Base-by-base conservation (phyloP, 2,888 invertebrate genomes). In the Eupelmus urozonus region DNA sequence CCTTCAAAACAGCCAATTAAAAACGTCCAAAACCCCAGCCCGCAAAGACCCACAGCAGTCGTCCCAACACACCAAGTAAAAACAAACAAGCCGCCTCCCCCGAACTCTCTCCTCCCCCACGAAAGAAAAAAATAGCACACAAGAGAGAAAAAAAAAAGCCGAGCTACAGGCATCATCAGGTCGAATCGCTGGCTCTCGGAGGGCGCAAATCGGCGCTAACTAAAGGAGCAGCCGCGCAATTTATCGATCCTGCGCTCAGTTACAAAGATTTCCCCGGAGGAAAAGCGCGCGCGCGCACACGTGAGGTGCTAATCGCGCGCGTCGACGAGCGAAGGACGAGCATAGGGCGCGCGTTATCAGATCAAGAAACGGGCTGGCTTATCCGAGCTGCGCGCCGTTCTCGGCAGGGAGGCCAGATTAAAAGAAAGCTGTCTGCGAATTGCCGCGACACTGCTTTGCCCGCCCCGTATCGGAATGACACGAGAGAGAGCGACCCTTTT, bases 241-340 rank as follows among this genome's bases (percentile, higher is more conserved):
- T 27, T 66, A 77, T 77, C 66, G 77, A 72, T 77, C 72, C n/a
- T 57, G 45, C 53, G 51, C 71, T 27, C 67, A 74, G 78, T 60
- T 53, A 63, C 29, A 74, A 59, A 78, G 69, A 74, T 69, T 78
- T 78, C 74, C 74, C 74, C 45, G n/a, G 69, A 73, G 73, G 69
- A 74, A 69, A 78, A 74, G 53, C 29, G 71, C 51, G 16, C 25
- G 18, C 18, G 55, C 20, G 57, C 3, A 34, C 34, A 34, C 34
- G 34, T 5, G 34, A 34, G 34, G 34, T 34, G 34, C 34, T 34
- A 34, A 34, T 45, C 45, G 45, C 13, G 16, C 40, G 40, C 40
- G 40, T 9, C 40, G 5, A 40, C 40, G 40, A 40, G 40, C n/a
- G n/a, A n/a, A n/a, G n/a, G n/a, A n/a, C n/a, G n/a, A n/a, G n/a